These are phyloP conservation scores for Charadrius vociferus DNA, from an alignment of 2,113 vertebrate species.

Conservation along the genomic window DNA sequence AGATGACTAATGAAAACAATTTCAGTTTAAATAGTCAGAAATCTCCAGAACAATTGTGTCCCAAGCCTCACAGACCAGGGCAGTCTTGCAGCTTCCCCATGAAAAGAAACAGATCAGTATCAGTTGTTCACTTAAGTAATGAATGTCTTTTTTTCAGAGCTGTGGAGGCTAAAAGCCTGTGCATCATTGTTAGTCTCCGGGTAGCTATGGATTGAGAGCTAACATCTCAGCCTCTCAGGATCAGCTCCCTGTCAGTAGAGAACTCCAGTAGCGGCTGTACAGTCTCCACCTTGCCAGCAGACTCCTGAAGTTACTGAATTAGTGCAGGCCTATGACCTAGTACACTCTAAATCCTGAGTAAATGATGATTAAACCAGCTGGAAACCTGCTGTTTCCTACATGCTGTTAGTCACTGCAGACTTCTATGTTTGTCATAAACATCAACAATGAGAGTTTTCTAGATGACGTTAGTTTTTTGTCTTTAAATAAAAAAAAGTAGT, in stretches of 20 bases:
- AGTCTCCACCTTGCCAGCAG: neutral
- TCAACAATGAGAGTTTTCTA: neutral
- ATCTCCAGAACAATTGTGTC: neutral
- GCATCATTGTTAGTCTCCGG: neutral
- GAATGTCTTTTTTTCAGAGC: neutral
- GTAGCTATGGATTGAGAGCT: neutral
- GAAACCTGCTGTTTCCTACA: neutral
- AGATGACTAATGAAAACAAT: neutral
- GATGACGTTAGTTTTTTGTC: neutral
- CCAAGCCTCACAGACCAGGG: neutral
- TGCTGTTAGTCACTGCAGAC: neutral
- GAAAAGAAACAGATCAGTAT: neutral
- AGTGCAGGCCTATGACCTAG: neutral
- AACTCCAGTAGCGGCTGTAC: neutral
- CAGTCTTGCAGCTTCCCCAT: neutral
- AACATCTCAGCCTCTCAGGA: neutral
- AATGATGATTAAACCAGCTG: neutral
- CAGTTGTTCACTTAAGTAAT: neutral
- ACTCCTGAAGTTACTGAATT: neutral
- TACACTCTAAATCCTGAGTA: neutral
- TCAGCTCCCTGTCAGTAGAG: neutral
- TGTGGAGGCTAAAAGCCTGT: neutral
- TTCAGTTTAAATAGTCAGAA: neutral
- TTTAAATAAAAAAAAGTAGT: neutral
- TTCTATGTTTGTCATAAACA: neutral